Conservation (phyloP, 2,797 vertebrate genomes). For the Sciaenops ocellatus region DNA sequence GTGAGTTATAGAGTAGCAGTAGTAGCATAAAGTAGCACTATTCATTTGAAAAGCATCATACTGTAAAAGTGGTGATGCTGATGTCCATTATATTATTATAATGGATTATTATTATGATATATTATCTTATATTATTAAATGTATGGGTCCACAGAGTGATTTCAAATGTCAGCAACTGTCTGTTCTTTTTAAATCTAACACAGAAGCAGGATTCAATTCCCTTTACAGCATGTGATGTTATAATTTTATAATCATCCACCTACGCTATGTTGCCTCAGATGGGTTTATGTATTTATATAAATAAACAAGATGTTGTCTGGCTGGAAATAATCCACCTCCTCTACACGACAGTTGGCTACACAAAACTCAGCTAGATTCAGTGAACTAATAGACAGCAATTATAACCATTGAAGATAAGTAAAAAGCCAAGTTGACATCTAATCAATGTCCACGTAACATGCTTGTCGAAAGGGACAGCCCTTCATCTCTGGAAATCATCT, state of each 20-base stretch:
- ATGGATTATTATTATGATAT: no score
- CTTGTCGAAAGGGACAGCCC: neutral
- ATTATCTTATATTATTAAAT: neutral
- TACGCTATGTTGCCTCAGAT: slow-evolving; percentile 14
- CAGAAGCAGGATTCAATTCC: slow-evolving; percentile 24
- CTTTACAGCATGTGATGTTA: slow-evolving; percentile 33
- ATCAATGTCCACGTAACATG: neutral
- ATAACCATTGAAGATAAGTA: neutral
- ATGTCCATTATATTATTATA: neutral
- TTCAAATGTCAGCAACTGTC: slow-evolving; percentile 31
- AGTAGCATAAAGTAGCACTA: neutral
- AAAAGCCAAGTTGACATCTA: neutral
- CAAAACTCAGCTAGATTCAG: neutral
- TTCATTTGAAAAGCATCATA: neutral
- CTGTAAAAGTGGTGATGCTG: neutral
- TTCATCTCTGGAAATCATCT: neutral
- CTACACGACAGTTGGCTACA: neutral
- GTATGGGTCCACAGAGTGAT: slow-evolving; percentile 16
- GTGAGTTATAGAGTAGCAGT: neutral
- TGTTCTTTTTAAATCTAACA: slow-evolving; percentile 16
- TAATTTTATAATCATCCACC: slow-evolving; percentile 35
- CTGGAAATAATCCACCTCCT: slow-evolving; percentile 9
- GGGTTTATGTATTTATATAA: slow-evolving; percentile 18
- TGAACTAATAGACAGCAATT: neutral
- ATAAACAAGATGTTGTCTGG: slow-evolving; percentile 37